phyloP scores from a whole-genome alignment of 2,888 invertebrate genomes.

The Rhagonycha fulva region DNA sequence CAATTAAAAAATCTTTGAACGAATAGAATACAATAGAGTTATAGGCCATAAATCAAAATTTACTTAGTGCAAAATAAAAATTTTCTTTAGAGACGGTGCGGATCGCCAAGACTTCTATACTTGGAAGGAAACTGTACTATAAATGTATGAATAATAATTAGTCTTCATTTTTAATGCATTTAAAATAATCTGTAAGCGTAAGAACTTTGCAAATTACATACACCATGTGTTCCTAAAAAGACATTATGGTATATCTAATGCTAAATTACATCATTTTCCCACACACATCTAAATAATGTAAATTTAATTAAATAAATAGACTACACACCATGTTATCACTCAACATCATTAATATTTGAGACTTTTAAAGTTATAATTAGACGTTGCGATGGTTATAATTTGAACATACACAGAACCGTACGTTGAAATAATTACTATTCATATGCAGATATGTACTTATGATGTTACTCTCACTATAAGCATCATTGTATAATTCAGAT shows the following conservation, averaged over 20 bases:
- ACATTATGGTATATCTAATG: not conserved
- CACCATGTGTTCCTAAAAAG: not conserved
- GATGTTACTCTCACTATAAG: not conserved
- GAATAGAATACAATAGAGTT: not conserved
- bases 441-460: not conserved
- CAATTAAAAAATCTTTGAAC: not conserved
- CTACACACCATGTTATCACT: conserved; percentile 26
- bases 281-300: conserved; percentile 33
- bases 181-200: not conserved
- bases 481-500: not conserved
- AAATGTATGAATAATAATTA: not conserved
- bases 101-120: not conserved
- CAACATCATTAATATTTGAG: not conserved
- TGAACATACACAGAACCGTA: not conserved
- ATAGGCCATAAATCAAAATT: not conserved
- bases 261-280: conserved; percentile 30
- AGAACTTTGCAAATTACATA: not conserved
- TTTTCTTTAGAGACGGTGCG: not conserved
- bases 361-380: conserved; percentile 29
- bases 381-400: conserved; percentile 8
- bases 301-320: conserved; percentile 34
- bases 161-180: not conserved
- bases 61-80: not conserved
- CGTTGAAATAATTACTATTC: not conserved
- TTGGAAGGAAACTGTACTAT: not conserved